These are phyloP conservation scores for Camptogramma bilineatum DNA, from an alignment of 2,888 invertebrate genomes.

Conservation along the genomic window DNA sequence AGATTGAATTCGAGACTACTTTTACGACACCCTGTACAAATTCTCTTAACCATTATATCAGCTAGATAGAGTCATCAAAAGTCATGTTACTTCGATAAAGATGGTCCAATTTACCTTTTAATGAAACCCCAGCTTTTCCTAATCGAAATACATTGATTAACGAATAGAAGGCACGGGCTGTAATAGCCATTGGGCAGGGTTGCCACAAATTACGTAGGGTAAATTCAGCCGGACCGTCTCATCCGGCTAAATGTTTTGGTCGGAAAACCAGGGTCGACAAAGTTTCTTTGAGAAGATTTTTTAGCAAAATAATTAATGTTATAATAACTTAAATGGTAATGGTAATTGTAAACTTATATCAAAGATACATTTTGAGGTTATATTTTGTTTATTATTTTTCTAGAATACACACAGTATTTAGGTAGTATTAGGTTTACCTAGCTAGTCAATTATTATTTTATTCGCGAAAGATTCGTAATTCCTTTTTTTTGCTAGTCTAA, in stretches of 20 bases:
- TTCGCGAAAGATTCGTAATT: too few species aligned
- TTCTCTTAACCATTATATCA: neutral
- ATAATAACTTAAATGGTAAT: too few species aligned
- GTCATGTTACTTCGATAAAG: conserved; percentile 20
- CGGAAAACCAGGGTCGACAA: too few species aligned
- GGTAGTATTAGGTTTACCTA: too few species aligned
- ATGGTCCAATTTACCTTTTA: conserved; percentile 38
- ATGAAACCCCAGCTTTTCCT: conserved; percentile 48
- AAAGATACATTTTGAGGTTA: too few species aligned
- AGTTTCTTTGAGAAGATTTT: too few species aligned
- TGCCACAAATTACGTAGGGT: neutral
- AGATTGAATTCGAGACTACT: neutral
- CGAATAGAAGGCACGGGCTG: conserved; percentile 45
- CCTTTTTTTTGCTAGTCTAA: too few species aligned
- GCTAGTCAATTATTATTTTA: too few species aligned
- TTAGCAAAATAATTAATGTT: too few species aligned
- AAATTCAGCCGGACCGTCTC: neutral
- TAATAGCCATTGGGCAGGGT: conserved; percentile 57
- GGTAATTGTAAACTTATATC: too few species aligned
- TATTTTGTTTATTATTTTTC: too few species aligned
- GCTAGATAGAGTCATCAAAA: conserved; percentile 4
- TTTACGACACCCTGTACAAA: neutral
- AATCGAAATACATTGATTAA: conserved; percentile 80
- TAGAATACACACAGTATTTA: too few species aligned
- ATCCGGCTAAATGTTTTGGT: neutral